Conservation (phyloP, 37 sponge, comb jelly and placozoan species). For the Tethya wilhelma region DNA sequence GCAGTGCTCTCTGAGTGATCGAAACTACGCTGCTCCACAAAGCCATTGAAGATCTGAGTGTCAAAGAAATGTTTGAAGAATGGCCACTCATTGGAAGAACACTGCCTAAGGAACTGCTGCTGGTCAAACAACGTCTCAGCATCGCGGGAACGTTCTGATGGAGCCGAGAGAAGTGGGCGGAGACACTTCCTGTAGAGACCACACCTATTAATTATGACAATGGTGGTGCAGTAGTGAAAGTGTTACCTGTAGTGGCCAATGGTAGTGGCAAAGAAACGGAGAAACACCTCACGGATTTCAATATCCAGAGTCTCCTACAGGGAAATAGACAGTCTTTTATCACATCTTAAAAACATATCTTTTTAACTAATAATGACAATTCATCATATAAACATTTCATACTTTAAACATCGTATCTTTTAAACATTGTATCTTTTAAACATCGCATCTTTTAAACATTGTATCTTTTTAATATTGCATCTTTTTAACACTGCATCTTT, state of each 20-base stretch:
- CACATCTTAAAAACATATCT: no score
- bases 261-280: slow-evolving; percentile 61
- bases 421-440: no score
- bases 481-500: no score
- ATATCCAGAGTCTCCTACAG: slow-evolving; percentile 60
- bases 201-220: neutral
- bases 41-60: slow-evolving; percentile 84
- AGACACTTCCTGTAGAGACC: slow-evolving; percentile 34
- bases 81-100: slow-evolving; percentile 43
- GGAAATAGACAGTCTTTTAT: neutral
- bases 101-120: slow-evolving; percentile 61
- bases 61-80: slow-evolving; percentile 74
- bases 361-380: no score
- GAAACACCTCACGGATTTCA: slow-evolving; percentile 79
- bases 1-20: slow-evolving; percentile 43
- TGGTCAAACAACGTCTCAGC: slow-evolving; percentile 49
- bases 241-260: slow-evolving; percentile 59
- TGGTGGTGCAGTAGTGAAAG: neutral
- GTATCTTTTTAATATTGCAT: no score
- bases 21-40: slow-evolving; percentile 82
- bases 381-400: no score
- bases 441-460: no score
- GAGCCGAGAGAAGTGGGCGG: slow-evolving; percentile 40
- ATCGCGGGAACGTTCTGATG: slow-evolving; percentile 41
- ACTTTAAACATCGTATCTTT: no score